Conservation (phyloP, 2,113 vertebrate genomes). For the Coracopsis vasa region DNA sequence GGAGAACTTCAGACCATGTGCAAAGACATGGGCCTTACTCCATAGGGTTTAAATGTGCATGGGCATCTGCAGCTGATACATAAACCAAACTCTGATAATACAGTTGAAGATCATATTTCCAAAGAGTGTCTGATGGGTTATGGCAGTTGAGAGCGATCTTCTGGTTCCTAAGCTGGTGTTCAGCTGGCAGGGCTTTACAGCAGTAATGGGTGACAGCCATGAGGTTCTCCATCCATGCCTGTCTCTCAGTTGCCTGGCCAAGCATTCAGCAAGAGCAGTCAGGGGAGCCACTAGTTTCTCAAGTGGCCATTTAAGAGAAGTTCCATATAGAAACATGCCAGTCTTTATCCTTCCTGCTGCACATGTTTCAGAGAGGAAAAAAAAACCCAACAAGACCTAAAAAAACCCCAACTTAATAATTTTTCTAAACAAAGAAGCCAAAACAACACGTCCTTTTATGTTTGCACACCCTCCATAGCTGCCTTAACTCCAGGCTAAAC, state of each 20-base stretch:
- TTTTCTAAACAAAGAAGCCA: constrained; percentile 4
- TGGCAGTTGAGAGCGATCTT: neutral
- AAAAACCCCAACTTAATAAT: neutral
- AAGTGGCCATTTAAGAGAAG: neutral
- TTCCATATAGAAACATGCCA: neutral
- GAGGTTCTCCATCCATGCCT: neutral
- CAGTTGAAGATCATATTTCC: neutral
- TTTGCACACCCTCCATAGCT: neutral
- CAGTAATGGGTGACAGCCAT: neutral
- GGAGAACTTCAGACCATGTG: neutral
- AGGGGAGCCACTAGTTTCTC: neutral
- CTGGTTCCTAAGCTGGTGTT: neutral
- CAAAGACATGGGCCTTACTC: neutral
- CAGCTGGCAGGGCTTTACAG: neutral
- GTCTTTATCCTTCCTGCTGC: neutral
- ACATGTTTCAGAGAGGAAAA: neutral
- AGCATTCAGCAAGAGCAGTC: neutral
- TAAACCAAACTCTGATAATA: neutral
- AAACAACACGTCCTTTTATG: neutral
- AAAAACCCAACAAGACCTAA: neutral
- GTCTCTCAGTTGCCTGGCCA: neutral
- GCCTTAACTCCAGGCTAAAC: constrained; percentile 48
- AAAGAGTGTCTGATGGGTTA: neutral
- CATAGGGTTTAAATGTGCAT: neutral
- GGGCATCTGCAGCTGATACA: neutral